Evolutionary conservation across 2,113 vertebrate species (phyloP).

Genomic region (Rousettus leschenaultii): DNA sequence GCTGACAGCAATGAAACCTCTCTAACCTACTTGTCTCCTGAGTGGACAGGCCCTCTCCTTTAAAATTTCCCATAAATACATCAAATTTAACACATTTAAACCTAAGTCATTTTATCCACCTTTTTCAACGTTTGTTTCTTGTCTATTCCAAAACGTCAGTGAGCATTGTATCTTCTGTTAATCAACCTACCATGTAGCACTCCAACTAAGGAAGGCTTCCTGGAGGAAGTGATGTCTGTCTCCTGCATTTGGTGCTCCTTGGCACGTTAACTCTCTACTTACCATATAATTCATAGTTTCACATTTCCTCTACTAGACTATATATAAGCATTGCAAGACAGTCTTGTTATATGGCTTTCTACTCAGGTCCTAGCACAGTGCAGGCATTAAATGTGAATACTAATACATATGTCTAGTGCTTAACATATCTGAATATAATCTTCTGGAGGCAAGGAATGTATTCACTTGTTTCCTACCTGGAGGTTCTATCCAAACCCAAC

Average conservation of each 20-base stretch:
- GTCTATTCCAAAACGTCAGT: neutral
- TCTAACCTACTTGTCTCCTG: neutral
- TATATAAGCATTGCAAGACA: neutral
- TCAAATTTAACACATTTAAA: neutral
- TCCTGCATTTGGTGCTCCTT: neutral
- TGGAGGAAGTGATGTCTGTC: neutral
- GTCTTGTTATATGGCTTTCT: neutral
- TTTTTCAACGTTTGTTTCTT: neutral
- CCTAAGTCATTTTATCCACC: neutral
- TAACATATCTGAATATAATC: neutral
- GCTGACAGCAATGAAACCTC: neutral
- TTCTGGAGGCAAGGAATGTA: neutral
- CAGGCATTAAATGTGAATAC: neutral
- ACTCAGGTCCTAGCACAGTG: neutral
- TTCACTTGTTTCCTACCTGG: neutral
- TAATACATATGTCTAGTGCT: neutral
- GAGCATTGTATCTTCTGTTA: neutral
- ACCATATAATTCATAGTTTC: neutral
- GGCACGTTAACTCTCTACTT: neutral
- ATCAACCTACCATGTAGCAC: neutral
- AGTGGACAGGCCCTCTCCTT: neutral
- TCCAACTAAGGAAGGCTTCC: neutral
- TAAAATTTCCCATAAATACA: neutral
- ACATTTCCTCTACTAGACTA: neutral
- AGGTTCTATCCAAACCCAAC: neutral